Base-by-base conservation (phyloP, 1,140 invertebrate genomes). In the Pogonomyrmex californicus region DNA sequence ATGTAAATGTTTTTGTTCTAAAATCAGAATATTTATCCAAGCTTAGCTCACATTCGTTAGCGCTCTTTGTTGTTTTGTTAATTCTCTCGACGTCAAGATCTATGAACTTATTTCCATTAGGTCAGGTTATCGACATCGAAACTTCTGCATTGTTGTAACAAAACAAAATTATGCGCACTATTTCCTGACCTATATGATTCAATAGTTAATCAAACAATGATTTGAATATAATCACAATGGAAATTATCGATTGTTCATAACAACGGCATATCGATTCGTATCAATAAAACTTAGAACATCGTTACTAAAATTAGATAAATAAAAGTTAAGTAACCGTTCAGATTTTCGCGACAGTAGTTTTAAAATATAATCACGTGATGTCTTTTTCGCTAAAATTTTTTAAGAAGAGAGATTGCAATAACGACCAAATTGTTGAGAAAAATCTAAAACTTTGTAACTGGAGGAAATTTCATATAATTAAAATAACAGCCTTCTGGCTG, bases 101-200 rank as follows among this genome's bases (percentile, higher is more conserved):
- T 47, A 49, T 47, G 33, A 73, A 60, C n/a, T 75, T 75, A 75
- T 73, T 60, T 75, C 12, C 12, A 2, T 44, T 4, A 62, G 30
- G 30, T 73, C 79, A 36, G 68, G 44, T 83, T 49, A 83, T 82
- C 66, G 30, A 82, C 41, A 58, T 75, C 36, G 5, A 33, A 51
- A 68, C 44, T 79, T 38, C 1, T 68, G 7, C 1, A 75, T 47
- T 44, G 2, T 47, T 33, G 47, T 23, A 75, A 79, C 47, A 38
- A 49, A 73, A 62, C 14, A 23, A 63, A 47, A 6, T 36, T n/a
- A 36, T 7, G 17, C 2, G 2, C 17, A 47, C 23, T 73, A 83
- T 5, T 44, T 33, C 12, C 23, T 47, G 4, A 3, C 38, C 14
- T 70, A 56, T 17, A 54, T 41, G 70, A 70, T 38, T 70, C 38